Base-by-base conservation (phyloP, 2,797 vertebrate species). In the Columba guinea region DNA sequence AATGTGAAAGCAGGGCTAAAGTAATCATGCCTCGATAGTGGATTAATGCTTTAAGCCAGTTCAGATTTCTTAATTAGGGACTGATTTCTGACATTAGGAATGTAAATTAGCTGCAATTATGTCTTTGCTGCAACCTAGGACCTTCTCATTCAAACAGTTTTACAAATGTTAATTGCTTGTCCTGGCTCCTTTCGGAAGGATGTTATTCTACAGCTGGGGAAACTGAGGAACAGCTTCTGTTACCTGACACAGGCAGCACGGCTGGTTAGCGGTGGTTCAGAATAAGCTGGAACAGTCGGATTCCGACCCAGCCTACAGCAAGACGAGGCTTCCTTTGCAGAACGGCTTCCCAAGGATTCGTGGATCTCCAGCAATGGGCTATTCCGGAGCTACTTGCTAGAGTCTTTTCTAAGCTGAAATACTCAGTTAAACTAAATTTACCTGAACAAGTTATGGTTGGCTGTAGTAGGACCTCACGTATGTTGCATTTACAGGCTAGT, bases 1-100 rank as follows among this genome's bases (percentile, higher is more conserved):
- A 94, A 93, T 94, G 91, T 93, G 95, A 93, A 93, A 93, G 90
- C 75, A 67, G 77, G 87, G 84, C 91, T 95, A 87, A 93, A 95
- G 94, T 90, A 94, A 89, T 94, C 53, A 6, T 46, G 91, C 83
- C 87, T 93, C 82, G 91, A 92, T 94, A 89, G 91, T 41, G 56
- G 83, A 68, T 93, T 95, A 96, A 84, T 92, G 86, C 93, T 93
- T 70, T 48, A 7, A 87, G 78, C 80, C 52, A 23, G 93, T 79
- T 91, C 81, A 53, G 85, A 76, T 94, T 96, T 95, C 91, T 94
- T 94, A 94, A 94, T 95, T 94, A 95, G 85, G 80, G 63, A 41
- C 92, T 94, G 92, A 96, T 96, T 97, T 97, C 91, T 97, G 96
- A 92, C 95, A 96, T 92, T 56, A 70, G 94, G 93, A 94, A 91